phyloP scores from a whole-genome alignment of 1,140 invertebrate genomes.

The Eciton burchellii region DNA sequence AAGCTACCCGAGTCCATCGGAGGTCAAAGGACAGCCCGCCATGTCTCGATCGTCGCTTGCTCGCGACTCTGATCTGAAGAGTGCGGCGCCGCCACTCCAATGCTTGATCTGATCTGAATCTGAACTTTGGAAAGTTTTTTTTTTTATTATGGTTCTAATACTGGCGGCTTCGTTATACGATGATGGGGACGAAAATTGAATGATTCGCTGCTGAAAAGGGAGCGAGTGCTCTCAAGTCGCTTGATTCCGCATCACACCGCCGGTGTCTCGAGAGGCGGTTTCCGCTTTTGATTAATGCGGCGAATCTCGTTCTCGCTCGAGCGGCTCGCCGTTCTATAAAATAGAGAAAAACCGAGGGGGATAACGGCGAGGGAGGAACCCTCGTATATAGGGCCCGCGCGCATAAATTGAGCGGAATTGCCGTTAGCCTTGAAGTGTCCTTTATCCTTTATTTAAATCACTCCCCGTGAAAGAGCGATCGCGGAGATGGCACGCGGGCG shows the following conservation, averaged over 20 bases:
- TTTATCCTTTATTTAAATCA: slow-evolving; percentile 62
- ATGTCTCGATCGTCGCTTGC: too few species aligned
- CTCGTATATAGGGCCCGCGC: slow-evolving; percentile 51
- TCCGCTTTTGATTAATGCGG: slow-evolving; percentile 59
- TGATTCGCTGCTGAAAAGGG: background rate
- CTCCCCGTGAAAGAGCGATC: slow-evolving; percentile 52
- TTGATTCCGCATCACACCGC: slow-evolving; percentile 19
- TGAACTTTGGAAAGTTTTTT: too few species aligned
- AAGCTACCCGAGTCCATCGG: too few species aligned
- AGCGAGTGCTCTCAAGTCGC: slow-evolving; percentile 4
- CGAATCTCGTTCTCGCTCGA: slow-evolving; percentile 35
- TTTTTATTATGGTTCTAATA: too few species aligned
- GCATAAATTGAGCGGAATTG: slow-evolving; percentile 61
- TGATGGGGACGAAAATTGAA: background rate
- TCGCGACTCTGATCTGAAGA: too few species aligned
- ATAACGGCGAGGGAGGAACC: background rate
- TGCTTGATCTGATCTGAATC: too few species aligned
- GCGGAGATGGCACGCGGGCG: slow-evolving; percentile 42
- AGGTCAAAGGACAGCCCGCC: too few species aligned
- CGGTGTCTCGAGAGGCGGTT: slow-evolving; percentile 36
- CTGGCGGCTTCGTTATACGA: too few species aligned
- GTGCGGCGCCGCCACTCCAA: too few species aligned
- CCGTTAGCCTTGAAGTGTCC: slow-evolving; percentile 59
- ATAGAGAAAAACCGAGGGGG: slow-evolving; percentile 28
- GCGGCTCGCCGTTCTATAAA: slow-evolving; percentile 35